Conservation (phyloP, 2,797 vertebrate species). For the Hyperoplus immaculatus region DNA sequence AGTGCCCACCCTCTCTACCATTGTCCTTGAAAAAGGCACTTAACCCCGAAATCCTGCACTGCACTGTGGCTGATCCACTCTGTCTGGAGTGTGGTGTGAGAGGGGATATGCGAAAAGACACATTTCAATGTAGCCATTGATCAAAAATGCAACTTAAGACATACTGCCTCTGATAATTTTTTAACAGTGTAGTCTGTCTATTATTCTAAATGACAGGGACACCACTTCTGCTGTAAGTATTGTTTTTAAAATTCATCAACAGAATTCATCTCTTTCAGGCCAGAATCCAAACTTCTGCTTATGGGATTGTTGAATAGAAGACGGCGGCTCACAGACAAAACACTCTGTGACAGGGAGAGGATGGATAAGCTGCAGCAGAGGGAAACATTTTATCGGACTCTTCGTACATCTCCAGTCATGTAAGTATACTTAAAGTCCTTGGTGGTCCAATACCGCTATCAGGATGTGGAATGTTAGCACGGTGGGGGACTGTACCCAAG, state of each 20-base stretch:
- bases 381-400: constrained; percentile 80
- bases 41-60: no score
- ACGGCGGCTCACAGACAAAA: constrained; percentile 32
- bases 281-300: constrained; percentile 16
- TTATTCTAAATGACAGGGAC: not conserved
- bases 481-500: constrained; percentile 68
- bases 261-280: constrained; percentile 11
- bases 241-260: not conserved
- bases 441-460: constrained; percentile 85
- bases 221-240: not conserved
- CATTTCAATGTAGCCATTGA: no score
- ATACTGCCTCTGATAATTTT: constrained; percentile 8
- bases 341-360: constrained; percentile 63
- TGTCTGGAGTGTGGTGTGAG: no score
- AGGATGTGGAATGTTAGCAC: constrained; percentile 82
- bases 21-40: no score
- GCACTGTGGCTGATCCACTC: no score
- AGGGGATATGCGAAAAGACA: no score
- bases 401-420: constrained; percentile 80
- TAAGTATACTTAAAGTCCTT: constrained; percentile 81
- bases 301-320: constrained; percentile 25
- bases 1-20: no score
- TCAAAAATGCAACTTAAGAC: not conserved
- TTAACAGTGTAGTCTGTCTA: not conserved
- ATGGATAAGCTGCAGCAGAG: constrained; percentile 67